Percentiles rank a stretch among this genome's conserved stretches.
phyloP scores from a whole-genome alignment of 1,140 invertebrate species.

The Drosophila bifasciata region DNA sequence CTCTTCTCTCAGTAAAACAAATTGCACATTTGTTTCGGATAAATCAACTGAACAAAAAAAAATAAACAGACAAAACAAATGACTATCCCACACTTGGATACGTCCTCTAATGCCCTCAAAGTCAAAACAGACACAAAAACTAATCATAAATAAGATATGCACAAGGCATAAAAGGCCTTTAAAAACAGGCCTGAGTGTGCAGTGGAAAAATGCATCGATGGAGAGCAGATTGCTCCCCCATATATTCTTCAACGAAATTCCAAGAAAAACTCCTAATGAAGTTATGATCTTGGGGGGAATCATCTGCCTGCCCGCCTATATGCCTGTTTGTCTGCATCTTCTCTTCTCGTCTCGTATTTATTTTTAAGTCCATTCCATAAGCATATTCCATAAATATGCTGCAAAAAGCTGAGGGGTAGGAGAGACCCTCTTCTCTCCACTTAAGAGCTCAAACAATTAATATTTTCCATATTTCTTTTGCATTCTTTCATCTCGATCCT shows the following conservation, averaged over 20 bases:
- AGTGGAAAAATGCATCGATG: conserved; percentile 15
- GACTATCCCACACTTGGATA: conserved; percentile 28
- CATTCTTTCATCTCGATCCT: neutral
- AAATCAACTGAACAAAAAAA: conserved; percentile 69
- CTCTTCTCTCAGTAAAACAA: conserved; percentile 23
- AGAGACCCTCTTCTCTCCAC: conserved; percentile 26
- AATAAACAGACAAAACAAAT: conserved; percentile 24
- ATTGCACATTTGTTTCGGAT: conserved; percentile 66
- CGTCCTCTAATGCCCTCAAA: conserved; percentile 29
- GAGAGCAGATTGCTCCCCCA: conserved; percentile 8
- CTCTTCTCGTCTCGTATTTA: conserved; percentile 30
- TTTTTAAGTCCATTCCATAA: conserved; percentile 34
- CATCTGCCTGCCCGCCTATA: conserved; percentile 1
- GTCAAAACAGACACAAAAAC: conserved; percentile 45
- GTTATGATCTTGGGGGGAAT: conserved; percentile 38
- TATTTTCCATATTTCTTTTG: conserved; percentile 54
- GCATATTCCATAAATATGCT: conserved; percentile 52
- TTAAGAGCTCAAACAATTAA: conserved; percentile 67
- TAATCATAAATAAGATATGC: conserved; percentile 32
- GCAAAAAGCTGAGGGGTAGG: conserved; percentile 5
- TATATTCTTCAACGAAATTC: conserved; percentile 29
- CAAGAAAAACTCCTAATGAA: conserved; percentile 62
- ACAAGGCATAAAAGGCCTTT: conserved; percentile 24
- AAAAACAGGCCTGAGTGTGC: neutral
- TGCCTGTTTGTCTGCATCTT: no score